Base-by-base conservation (phyloP, 2,888 invertebrate genomes). In the Limenitis camilla region DNA sequence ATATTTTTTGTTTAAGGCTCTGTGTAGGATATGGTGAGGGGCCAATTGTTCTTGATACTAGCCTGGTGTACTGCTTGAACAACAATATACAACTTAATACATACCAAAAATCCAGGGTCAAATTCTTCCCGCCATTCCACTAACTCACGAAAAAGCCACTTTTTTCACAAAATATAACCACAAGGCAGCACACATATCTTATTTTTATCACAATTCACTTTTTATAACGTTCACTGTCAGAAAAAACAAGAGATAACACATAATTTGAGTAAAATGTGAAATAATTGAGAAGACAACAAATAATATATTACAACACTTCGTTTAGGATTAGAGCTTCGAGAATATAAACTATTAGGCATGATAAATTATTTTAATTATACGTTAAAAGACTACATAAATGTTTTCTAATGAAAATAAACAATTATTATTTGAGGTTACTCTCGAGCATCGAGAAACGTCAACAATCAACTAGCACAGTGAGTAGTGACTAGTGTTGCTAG, bases 391-490 rank as follows among this genome's bases (percentile, higher is more conserved):
- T 10, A 6, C 2, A 36, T n/a, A 36, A 36, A n/a, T 36, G n/a
- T n/a, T 36, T 10, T 36, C 29, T 11, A 28, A 27, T 27, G 46
- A 59, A 53, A 56, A 62, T 58, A 62, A 62, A 66, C 61, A 52
- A 55, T 39, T 39, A 19, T 44, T 28, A 32, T 60, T 55, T 57
- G 50, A 63, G 64, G 64, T 63, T 64, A 64, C 56, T 42, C 55
- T 11, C 40, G 52, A 61, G 69, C 72, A 65, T 71, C 69, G 62
- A 67, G 55, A 59, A 70, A 68, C 61, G 62, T 68, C 70, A 70
- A 71, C n/a, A n/a, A n/a, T n/a, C n/a, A n/a, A n/a, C n/a, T n/a
- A n/a, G n/a, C n/a, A n/a, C n/a, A n/a, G n/a, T n/a, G n/a, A n/a
- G n/a, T n/a, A n/a, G n/a, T n/a, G n/a, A n/a, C n/a, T n/a, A n/a